Evolutionary conservation across 2,797 vertebrate genomes (phyloP).

Genomic region (Choloepus didactylus): DNA sequence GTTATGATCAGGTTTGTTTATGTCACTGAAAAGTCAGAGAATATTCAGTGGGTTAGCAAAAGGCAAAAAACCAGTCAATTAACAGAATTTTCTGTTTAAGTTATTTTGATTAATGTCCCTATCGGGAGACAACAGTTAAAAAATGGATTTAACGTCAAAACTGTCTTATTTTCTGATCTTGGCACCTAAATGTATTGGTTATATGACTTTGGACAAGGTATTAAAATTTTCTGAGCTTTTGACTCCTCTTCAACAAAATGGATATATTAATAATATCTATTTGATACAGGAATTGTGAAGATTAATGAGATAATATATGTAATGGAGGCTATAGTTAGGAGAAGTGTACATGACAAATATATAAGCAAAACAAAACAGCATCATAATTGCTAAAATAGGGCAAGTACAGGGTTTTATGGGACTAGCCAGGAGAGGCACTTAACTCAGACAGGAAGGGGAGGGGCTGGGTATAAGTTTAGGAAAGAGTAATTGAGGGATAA

Average conservation of each 20-base stretch:
- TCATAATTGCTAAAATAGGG: not conserved
- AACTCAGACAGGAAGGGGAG: not conserved
- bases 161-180: slow-evolving; percentile 22
- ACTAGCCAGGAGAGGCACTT: not conserved
- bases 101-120: slow-evolving; percentile 2
- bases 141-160: slow-evolving; percentile 42
- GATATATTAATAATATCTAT: not conserved
- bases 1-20: slow-evolving; percentile 20
- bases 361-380: not conserved
- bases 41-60: slow-evolving; percentile 4
- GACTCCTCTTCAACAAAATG: not conserved
- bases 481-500: not conserved
- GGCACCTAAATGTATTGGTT: not conserved
- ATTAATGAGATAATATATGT: not conserved
- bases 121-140: not conserved
- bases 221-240: not conserved
- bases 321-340: not conserved
- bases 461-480: not conserved
- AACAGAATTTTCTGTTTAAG: not conserved
- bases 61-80: not conserved
- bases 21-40: slow-evolving; percentile 22
- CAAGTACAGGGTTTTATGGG: not conserved
- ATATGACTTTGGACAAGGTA: not conserved
- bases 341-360: not conserved
- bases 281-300: not conserved